A percentile compares a stretch with the other conserved stretches of the same genome.
Conservation (phyloP, 1,140 invertebrate species). For the Frieseomelitta varia region DNA sequence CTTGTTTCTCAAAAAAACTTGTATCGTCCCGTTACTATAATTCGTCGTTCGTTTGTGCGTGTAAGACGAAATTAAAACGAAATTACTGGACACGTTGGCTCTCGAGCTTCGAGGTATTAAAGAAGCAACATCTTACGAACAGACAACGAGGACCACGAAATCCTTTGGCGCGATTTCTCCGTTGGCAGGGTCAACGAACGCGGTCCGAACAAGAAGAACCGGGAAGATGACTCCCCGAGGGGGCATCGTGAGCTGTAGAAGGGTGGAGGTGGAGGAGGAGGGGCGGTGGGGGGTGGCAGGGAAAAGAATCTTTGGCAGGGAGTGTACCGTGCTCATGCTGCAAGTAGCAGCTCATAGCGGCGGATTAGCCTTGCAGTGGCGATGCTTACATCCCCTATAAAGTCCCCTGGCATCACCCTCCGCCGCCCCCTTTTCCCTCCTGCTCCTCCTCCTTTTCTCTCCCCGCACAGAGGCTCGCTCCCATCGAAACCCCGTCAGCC, state of each 20-base stretch:
- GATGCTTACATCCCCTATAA: conserved; percentile 81
- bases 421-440: conserved; percentile 45
- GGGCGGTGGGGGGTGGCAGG: conserved; percentile 21
- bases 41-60: too few relatives aligned
- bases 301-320: conserved; percentile 73
- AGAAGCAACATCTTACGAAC: neutral
- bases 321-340: conserved; percentile 77
- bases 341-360: conserved; percentile 79
- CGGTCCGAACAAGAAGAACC: conserved; percentile 50
- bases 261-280: neutral
- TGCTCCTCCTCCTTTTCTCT: conserved; percentile 60
- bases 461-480: conserved; percentile 60
- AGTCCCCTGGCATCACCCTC: conserved; percentile 68
- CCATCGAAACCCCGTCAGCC: conserved; percentile 69
- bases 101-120: neutral
- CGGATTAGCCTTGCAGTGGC: conserved; percentile 80
- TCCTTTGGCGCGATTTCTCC: conserved; percentile 18
- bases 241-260: conserved; percentile 26
- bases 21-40: too few relatives aligned
- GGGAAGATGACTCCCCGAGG: conserved; percentile 55
- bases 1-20: too few relatives aligned
- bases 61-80: too few relatives aligned
- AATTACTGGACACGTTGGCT: too few relatives aligned
- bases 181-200: conserved; percentile 57
- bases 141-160: neutral